Evolutionary conservation across 2,797 vertebrate genomes (phyloP), one percentile per base, ranked within the genome.

Genomic region (Coilia nasus): DNA sequence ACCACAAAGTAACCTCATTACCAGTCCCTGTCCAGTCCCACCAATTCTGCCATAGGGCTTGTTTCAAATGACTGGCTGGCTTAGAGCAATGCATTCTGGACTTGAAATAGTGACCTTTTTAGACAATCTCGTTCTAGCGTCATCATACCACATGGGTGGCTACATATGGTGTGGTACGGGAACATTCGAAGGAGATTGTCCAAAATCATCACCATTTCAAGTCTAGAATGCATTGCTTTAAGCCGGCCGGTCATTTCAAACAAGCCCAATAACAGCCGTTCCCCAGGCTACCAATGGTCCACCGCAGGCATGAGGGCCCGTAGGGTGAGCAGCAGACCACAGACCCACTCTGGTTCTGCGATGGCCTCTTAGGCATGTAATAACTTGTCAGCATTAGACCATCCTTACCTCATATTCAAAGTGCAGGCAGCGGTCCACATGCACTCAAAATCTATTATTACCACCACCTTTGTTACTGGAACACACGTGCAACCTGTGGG

Each of bases 271-370:
- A 7, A 78, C 31, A 17, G 31, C 35, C 31, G 44, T 78, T 78
- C 71, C 71, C 35, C 6, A 12, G 35, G 17, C 71, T 41, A 31
- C 44, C 19, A 41, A 31, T 15, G 6, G 10, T 78, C 19, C 71
- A 41, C 71, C 71, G 44, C 71, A 78, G 71, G 71, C 71, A 78
- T 71, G 25, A 15, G 28, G 71, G 41, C 71, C 35, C 35, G 71
- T 7, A 7, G 31, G 35, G 71, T 41, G 67, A 10, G 10, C 64
- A 17, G 64, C 50, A 17, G 6, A 44, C 71, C 71, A 6, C 71
- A 41, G 15, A 6, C 35, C 17, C 15, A 17, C 28, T 75, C 28
- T 35, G 31, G 31, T 17, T 7, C 5, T 5, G 19, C 35, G 0
- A 9, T 44, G 35, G 71, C 35, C 71, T 44, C 71, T 44, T 15